A percentile compares a stretch with the other conserved stretches of the same genome.
Evolutionary conservation across 2,888 invertebrate genomes (phyloP).

Genomic region (Falcaria lacertinaria): DNA sequence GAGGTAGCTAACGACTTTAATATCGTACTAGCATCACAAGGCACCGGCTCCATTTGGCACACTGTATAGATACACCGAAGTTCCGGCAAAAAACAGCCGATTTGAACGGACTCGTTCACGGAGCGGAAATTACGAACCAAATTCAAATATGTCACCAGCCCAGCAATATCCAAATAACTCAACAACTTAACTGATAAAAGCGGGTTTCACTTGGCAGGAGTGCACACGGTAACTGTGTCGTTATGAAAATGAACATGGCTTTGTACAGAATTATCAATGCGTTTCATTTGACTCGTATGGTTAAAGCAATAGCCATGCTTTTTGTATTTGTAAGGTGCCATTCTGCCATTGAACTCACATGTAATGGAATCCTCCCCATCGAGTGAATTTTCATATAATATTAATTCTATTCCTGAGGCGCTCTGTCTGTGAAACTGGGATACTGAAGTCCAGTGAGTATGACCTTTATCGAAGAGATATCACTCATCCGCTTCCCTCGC

Average conservation of each 20-base stretch:
- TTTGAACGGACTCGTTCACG: slow-evolving; percentile 3
- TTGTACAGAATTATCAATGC: background rate
- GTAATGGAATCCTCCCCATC: slow-evolving; percentile 8
- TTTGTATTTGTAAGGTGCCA: background rate
- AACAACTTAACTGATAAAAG: background rate
- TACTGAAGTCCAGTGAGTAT: no score
- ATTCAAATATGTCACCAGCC: background rate
- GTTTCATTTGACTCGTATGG: background rate
- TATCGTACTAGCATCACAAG: no score
- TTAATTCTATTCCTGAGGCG: slow-evolving; percentile 21
- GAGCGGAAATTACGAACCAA: slow-evolving; percentile 2
- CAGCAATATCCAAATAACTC: background rate
- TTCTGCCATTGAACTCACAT: no score
- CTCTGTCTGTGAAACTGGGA: no score
- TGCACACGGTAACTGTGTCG: background rate
- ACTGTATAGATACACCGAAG: slow-evolving; percentile 9
- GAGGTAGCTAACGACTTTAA: no score
- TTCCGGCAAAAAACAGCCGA: slow-evolving; percentile 9
- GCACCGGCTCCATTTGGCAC: background rate
- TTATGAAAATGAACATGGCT: background rate
- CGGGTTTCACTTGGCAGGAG: background rate
- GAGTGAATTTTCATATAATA: slow-evolving; percentile 17
- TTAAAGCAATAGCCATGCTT: background rate
- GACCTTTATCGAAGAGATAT: no score
- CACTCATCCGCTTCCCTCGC: no score